Percentiles rank a stretch among this genome's conserved stretches.
phyloP scores from a whole-genome alignment of 2,113 vertebrate species.

The Carassius carassius region DNA sequence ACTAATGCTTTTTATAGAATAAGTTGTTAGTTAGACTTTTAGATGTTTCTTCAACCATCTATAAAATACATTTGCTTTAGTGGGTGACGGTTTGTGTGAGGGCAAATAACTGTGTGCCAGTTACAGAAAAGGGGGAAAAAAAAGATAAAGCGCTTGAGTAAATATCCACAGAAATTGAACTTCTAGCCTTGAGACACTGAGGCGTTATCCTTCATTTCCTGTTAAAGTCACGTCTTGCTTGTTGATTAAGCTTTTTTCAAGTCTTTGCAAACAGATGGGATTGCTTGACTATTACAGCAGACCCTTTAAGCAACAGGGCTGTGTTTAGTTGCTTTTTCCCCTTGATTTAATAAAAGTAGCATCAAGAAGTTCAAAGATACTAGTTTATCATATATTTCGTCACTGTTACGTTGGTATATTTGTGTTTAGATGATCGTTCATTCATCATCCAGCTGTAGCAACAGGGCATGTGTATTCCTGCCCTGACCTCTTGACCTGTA shows the following conservation, averaged over 20 bases:
- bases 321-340: background rate
- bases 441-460: slow-evolving; percentile 1
- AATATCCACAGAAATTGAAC: slow-evolving; percentile 8
- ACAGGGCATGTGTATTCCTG: background rate
- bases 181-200: slow-evolving; percentile 24
- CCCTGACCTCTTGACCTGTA: slow-evolving; percentile 44
- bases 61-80: background rate
- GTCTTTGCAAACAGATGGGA: background rate
- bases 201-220: background rate
- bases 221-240: slow-evolving; percentile 15
- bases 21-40: background rate
- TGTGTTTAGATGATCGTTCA: background rate
- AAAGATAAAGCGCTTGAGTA: background rate
- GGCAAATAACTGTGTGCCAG: background rate
- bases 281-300: slow-evolving; percentile 19
- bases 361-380: background rate
- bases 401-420: background rate
- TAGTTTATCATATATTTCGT: background rate
- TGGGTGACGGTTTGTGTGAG: background rate
- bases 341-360: background rate
- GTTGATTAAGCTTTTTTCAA: slow-evolving; percentile 7
- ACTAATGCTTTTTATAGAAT: background rate
- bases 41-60: background rate
- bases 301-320: background rate
- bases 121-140: background rate